Evolutionary conservation across 2,888 invertebrate genomes (phyloP), one percentile per base, ranked within the genome.

Genomic region (Chloroclysta siterata): DNA sequence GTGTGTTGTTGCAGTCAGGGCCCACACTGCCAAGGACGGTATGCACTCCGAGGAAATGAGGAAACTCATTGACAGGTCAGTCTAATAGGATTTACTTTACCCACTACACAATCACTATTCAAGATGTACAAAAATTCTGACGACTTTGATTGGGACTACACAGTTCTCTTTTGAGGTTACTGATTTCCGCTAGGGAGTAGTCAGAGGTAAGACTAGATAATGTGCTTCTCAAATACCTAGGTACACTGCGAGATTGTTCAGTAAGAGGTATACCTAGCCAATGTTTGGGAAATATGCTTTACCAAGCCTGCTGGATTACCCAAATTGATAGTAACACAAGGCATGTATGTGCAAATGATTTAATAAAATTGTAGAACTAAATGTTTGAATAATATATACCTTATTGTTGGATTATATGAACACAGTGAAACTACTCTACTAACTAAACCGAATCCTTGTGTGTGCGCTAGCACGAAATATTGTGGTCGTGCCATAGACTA

Each of bases 61-160:
- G 94, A 98, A 97, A 96, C 97, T 98, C 94, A 97, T 98, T 94
- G 98, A 98, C 96, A 98, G 97, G 98, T 98, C 95, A 97, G 95
- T 96, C 88, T 77, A 66, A 71, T 74, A 83, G 85, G 75, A 82
- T 80, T 79, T 67, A 74, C 77, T 73, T 22, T 70, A 61, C 11
- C 66, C 64, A 68, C 52, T 59, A 61, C 55, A 53, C 53, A 44
- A 29, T 46, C 13, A 56, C 36, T 39, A 39, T 39, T 39, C 36
- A 39, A 39, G 33, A 33, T 33, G 11, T 3, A 33, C 33, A 33
- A 2, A 3, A 33, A 33, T 7, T 33, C 33, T 29, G 29, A 29
- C 29, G 6, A 4, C 28, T 29, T 5, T 6, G 4, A 29, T 29
- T 29, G 29, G 6, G 29, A 33, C 33, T 29, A 29, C 33, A 8